Evolutionary conservation across 1,140 invertebrate species (phyloP).

Genomic region (Drosophila elegans): DNA sequence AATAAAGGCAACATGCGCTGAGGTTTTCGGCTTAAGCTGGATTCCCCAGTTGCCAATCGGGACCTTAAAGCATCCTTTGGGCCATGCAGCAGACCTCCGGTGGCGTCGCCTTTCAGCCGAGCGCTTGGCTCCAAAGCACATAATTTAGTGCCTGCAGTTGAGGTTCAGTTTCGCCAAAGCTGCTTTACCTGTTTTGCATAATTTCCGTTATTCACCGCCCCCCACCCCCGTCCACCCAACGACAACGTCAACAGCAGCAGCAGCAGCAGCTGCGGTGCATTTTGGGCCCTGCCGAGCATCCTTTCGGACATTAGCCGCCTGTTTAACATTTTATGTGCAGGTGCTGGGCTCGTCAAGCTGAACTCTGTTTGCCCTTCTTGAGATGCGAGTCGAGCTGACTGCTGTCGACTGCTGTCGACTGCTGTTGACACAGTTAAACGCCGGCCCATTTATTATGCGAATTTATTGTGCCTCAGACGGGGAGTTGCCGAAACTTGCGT

Average conservation of each 20-base stretch:
- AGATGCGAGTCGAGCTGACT: slow-evolving; percentile 34
- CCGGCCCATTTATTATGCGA: slow-evolving; percentile 66
- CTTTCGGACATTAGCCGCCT: slow-evolving; percentile 73
- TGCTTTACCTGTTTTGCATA: slow-evolving; percentile 83
- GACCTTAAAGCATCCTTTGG: slow-evolving; percentile 21
- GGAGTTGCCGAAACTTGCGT: slow-evolving; percentile 42
- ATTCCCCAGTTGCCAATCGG: not conserved
- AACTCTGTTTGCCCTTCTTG: slow-evolving; percentile 21
- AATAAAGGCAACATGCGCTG: no score
- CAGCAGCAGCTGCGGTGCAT: slow-evolving; percentile 40
- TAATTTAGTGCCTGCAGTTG: slow-evolving; percentile 74
- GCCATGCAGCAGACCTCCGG: slow-evolving; percentile 50
- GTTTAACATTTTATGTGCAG: slow-evolving; percentile 65
- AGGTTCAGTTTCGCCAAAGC: slow-evolving; percentile 77
- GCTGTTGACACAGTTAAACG: slow-evolving; percentile 77
- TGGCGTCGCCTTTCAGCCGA: slow-evolving; percentile 58
- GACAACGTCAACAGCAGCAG: slow-evolving; percentile 42
- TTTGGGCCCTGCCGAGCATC: slow-evolving; percentile 62
- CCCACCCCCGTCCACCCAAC: slow-evolving; percentile 26
- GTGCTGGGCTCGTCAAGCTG: slow-evolving; percentile 15
- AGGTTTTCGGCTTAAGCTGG: not conserved
- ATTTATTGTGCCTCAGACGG: slow-evolving; percentile 62
- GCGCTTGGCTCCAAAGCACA: slow-evolving; percentile 33
- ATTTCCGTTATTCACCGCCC: slow-evolving; percentile 67
- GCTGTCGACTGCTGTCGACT: slow-evolving; percentile 58